Base-by-base conservation (phyloP, 2,797 vertebrate genomes). In the Acanthornis magna region DNA sequence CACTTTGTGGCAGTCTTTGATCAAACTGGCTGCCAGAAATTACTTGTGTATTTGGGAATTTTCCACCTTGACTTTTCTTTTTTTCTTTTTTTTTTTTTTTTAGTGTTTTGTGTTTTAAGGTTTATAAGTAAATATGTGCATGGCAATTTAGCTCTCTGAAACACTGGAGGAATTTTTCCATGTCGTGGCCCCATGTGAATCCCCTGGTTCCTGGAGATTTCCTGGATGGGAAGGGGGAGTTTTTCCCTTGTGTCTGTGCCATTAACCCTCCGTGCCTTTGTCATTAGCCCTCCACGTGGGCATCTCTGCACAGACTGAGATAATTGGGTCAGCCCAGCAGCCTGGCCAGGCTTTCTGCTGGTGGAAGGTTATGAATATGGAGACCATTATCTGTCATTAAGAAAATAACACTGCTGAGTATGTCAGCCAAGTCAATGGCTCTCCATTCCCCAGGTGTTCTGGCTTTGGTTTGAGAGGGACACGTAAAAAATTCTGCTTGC, bases 321-420 rank as follows among this genome's bases (percentile, higher is more conserved):
- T 45, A 63, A 57, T 91, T 68, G 58, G 60, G 82, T 66, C 57
- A 67, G 68, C 54, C 72, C 50, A 42, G 18, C 22, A 89, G 70
- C 68, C 58, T 5, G 77, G 15, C 51, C 55, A 42, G 70, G 21
- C n/a, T 71, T 88, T 67, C 61, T 85, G 18, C 43, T 68, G 40
- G 58, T 45, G 48, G 78, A 82, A 93, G 76, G 51, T 82, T 92
- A 53, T 80, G 88, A 88, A 50, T 94, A 61, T 82, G 89, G 88
- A 90, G 51, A 48, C 92, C 87, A 85, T 95, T 96, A 94, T 42
- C 42, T 75, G 84, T 80, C 62, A 95, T 97, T 96, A 95, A 82
- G 93, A 68, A 93, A 95, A 96, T 95, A 67, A 93, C 27, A 32
- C 45, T 91, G 94, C 74, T 88, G 89, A 83, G 27, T 85, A 40